Percentiles rank a stretch among this genome's conserved stretches.
phyloP scores from a whole-genome alignment of 53 echinoderm and acorn worm species.

The Actinopyga echinites region DNA sequence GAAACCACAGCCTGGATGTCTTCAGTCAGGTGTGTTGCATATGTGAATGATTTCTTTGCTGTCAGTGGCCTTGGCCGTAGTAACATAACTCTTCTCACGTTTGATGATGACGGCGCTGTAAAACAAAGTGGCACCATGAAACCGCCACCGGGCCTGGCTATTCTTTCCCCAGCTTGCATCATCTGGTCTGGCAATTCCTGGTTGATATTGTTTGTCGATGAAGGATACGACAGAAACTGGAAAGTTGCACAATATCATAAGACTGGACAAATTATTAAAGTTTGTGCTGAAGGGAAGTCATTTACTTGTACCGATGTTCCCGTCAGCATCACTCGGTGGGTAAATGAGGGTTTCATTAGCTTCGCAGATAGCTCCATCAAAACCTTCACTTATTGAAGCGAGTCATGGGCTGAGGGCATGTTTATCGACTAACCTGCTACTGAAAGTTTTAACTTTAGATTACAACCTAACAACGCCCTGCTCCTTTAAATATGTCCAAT shows the following conservation, averaged over 20 bases:
- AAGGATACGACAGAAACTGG: background rate
- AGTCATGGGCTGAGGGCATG: too few relatives aligned
- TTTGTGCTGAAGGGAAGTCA: background rate
- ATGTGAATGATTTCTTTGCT: background rate
- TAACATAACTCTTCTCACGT: background rate
- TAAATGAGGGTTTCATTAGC: background rate
- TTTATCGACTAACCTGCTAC: too few relatives aligned
- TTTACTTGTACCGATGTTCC: background rate
- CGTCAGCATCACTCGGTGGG: background rate
- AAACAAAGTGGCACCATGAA: background rate
- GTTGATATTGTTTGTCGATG: background rate
- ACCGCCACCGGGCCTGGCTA: background rate
- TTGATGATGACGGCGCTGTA: background rate
- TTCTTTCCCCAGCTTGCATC: background rate
- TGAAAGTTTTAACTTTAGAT: too few relatives aligned
- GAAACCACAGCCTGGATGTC: background rate
- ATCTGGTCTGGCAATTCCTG: background rate
- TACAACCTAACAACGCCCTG: too few relatives aligned
- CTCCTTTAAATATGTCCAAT: too few relatives aligned
- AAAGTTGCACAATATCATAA: background rate
- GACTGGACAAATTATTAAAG: background rate
- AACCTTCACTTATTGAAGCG: background rate
- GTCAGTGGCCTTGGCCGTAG: background rate
- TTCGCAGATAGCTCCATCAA: background rate
- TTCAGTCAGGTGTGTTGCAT: background rate